Conservation (phyloP, 1,140 invertebrate species). For the Drosophila paulistorum region DNA sequence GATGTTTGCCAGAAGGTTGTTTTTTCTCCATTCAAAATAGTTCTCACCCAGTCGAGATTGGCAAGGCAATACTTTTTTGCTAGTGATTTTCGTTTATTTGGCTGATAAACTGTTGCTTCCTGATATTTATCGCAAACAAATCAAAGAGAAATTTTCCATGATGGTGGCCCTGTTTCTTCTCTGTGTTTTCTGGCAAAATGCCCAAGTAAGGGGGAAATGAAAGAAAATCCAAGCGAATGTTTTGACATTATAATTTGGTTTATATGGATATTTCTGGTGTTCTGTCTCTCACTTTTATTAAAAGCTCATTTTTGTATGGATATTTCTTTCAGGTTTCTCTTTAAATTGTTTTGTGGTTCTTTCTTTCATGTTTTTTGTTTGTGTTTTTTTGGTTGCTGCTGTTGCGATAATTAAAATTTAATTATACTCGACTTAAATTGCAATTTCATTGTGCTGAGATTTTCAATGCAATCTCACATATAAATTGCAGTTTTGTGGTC, state of each 20-base stretch:
- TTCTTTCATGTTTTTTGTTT: neutral
- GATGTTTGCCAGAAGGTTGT: too few relatives aligned
- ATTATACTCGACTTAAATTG: slow-evolving; percentile 70
- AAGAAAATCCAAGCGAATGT: neutral
- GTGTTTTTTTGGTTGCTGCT: slow-evolving; percentile 13
- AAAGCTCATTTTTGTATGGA: neutral
- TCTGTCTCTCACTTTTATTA: neutral
- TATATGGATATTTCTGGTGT: neutral
- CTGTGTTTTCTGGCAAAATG: slow-evolving; percentile 27
- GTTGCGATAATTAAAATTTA: slow-evolving; percentile 72
- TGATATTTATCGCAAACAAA: slow-evolving; percentile 51
- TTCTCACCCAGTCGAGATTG: neutral
- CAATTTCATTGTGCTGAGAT: slow-evolving; percentile 64
- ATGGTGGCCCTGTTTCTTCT: slow-evolving; percentile 22
- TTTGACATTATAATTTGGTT: slow-evolving; percentile 7
- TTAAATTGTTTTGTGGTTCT: neutral
- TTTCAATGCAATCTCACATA: slow-evolving; percentile 42
- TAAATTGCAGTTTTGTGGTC: slow-evolving; percentile 69
- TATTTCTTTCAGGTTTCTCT: slow-evolving; percentile 17
- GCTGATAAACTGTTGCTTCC: slow-evolving; percentile 66
- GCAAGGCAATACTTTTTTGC: slow-evolving; percentile 10
- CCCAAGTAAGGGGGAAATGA: neutral
- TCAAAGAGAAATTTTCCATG: slow-evolving; percentile 43
- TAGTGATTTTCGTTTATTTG: slow-evolving; percentile 31
- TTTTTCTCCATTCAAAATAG: slow-evolving; percentile 3